A percentile compares a stretch with the other conserved stretches of the same genome.
Conservation (phyloP, 1,140 invertebrate genomes). For the Drosophila santomea region DNA sequence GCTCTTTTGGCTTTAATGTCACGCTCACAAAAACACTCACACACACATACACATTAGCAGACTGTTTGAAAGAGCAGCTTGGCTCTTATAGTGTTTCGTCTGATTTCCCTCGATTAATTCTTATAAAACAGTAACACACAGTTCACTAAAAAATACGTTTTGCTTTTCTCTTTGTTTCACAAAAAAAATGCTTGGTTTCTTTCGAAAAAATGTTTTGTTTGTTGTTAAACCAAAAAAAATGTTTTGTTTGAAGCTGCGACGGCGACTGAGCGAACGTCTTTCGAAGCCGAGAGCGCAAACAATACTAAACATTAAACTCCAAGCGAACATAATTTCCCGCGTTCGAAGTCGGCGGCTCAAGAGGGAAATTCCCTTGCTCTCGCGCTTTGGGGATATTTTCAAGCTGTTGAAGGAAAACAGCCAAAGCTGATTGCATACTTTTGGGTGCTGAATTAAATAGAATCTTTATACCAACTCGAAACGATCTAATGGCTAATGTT, state of each 20-base stretch:
- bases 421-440: conserved; percentile 37
- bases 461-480: background rate
- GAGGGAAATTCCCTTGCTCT: conserved; percentile 24
- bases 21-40: conserved; percentile 21
- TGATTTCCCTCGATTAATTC: conserved; percentile 14
- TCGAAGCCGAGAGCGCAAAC: conserved; percentile 24
- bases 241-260: conserved; percentile 27
- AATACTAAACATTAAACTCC: conserved; percentile 11
- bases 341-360: conserved; percentile 29
- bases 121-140: background rate
- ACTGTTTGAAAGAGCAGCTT: conserved; percentile 13
- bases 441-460: background rate
- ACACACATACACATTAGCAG: background rate
- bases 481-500: too few relatives aligned
- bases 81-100: conserved; percentile 21
- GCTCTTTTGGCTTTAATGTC: conserved; percentile 39
- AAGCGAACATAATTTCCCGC: conserved; percentile 41
- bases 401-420: too few relatives aligned
- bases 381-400: conserved; percentile 10
- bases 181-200: background rate
- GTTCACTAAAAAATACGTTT: conserved; percentile 14
- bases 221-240: conserved; percentile 26
- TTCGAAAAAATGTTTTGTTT: conserved; percentile 14
- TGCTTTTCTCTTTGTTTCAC: background rate
- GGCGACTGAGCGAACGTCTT: conserved; percentile 20